A percentile compares a stretch with the other conserved stretches of the same genome.
These are phyloP conservation scores for Ptyas mucosa DNA, from an alignment of 2,113 vertebrate species.

Conservation along the genomic window DNA sequence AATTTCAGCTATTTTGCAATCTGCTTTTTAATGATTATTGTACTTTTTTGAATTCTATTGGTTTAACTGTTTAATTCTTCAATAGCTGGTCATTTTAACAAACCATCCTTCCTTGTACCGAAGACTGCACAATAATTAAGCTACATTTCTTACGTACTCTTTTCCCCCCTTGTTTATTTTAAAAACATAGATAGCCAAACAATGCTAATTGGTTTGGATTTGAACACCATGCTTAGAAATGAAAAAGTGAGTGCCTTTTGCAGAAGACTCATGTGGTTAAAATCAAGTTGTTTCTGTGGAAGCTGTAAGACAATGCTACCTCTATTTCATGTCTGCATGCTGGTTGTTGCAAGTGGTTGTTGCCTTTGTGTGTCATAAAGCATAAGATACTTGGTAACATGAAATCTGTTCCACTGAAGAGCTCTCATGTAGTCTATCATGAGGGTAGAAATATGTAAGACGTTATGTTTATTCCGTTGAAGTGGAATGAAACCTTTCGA, in stretches of 20 bases:
- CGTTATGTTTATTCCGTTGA: slow-evolving; percentile 46
- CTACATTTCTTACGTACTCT: slow-evolving; percentile 44
- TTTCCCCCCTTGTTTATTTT: slow-evolving; percentile 51
- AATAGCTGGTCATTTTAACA: slow-evolving; percentile 48
- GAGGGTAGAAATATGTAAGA: slow-evolving; percentile 41
- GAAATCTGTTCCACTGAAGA: slow-evolving; percentile 38
- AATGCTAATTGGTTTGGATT: slow-evolving; percentile 42
- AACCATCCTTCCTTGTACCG: slow-evolving; percentile 37
- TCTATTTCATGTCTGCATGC: slow-evolving; percentile 75
- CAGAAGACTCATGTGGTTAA: slow-evolving; percentile 68
- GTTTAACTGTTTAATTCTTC: slow-evolving; percentile 60
- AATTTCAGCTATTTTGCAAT: slow-evolving; percentile 47
- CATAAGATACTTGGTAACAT: slow-evolving; percentile 53
- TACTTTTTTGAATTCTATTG: slow-evolving; percentile 68
- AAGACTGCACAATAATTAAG: slow-evolving; percentile 49
- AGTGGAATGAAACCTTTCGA: slow-evolving; percentile 48
- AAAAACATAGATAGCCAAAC: slow-evolving; percentile 55
- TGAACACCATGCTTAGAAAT: slow-evolving; percentile 63
- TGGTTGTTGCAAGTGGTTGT: slow-evolving; percentile 70
- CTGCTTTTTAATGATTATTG: slow-evolving; percentile 46
- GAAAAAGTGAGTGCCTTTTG: slow-evolving; percentile 77
- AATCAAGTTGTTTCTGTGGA: slow-evolving; percentile 62
- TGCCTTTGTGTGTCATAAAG: slow-evolving; percentile 51
- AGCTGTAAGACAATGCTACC: slow-evolving; percentile 71
- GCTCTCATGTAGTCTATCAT: slow-evolving; percentile 60